phyloP scores from a whole-genome alignment of 2,888 invertebrate genomes.

The Drosophila paracracens region DNA sequence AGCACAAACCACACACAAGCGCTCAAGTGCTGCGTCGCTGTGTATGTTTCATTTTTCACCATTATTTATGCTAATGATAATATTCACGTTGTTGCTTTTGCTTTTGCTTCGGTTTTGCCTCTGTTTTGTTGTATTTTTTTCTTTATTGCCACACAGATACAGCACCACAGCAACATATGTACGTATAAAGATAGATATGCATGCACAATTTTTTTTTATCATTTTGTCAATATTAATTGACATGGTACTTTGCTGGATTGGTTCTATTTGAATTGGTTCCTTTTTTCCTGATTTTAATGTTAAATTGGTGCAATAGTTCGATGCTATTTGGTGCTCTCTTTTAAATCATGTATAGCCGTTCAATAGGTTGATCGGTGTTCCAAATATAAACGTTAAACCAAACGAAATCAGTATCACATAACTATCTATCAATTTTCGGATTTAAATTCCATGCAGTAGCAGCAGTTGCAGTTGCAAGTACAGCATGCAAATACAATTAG shows the following conservation, averaged over 20 bases:
- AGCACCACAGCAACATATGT: conserved; percentile 8
- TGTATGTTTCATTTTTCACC: conserved; percentile 61
- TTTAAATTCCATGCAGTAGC: background rate
- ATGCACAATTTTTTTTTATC: conserved; percentile 10
- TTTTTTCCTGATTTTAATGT: background rate
- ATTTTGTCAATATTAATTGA: conserved; percentile 26
- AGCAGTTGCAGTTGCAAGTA: conserved; percentile 23
- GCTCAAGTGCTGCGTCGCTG: conserved; percentile 35
- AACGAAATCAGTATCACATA: background rate
- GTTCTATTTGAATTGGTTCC: background rate
- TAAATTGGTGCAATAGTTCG: background rate
- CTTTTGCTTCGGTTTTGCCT: conserved; percentile 57
- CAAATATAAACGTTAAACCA: background rate
- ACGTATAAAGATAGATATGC: conserved; percentile 1
- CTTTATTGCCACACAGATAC: conserved; percentile 37
- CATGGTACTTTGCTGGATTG: conserved; percentile 7
- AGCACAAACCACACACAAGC: conserved; percentile 13
- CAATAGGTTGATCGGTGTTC: background rate
- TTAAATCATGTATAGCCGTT: background rate
- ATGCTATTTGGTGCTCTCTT: background rate
- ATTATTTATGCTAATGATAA: conserved; percentile 76
- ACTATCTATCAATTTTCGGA: conserved; percentile 18
- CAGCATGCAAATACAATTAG: conserved; percentile 33
- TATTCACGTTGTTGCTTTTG: conserved; percentile 55
- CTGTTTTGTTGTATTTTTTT: conserved; percentile 31